phyloP scores from a whole-genome alignment of 2,797 vertebrate genomes.

The Enteromius paludinosus region DNA sequence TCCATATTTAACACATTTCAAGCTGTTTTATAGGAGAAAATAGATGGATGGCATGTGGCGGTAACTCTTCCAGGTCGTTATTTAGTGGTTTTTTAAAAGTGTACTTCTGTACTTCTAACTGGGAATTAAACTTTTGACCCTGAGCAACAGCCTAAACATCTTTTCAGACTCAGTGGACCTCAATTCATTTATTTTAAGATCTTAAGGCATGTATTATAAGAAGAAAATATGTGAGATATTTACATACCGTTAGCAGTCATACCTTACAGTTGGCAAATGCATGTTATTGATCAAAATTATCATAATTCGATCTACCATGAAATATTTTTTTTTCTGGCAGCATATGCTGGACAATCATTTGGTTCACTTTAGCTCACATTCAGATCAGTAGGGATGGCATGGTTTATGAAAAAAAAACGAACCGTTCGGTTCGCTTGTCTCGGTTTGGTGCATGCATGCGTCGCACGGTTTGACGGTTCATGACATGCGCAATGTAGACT shows the following conservation, averaged over 20 bases:
- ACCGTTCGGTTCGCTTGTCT: no score
- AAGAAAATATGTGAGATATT: background rate
- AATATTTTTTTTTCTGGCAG: no score
- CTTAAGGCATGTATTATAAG: constrained; percentile 5
- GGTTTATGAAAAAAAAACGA: no score
- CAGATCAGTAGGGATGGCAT: no score
- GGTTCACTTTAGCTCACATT: no score
- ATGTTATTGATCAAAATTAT: no score
- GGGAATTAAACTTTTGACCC: constrained; percentile 10
- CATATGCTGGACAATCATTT: no score
- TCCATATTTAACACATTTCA: constrained; percentile 24
- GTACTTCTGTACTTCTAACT: background rate
- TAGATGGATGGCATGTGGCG: background rate
- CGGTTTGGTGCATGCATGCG: no score
- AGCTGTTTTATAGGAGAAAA: constrained; percentile 12
- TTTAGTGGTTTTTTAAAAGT: constrained; percentile 3
- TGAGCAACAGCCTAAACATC: background rate
- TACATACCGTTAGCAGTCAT: background rate
- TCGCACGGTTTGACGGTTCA: no score
- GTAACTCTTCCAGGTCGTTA: constrained; percentile 14
- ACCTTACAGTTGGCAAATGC: background rate
- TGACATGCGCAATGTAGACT: no score
- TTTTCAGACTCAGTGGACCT: background rate
- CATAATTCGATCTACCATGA: no score
- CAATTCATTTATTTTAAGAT: background rate